A percentile compares a stretch with the other conserved stretches of the same genome.
Conservation (phyloP, 2,797 vertebrate genomes). For the Geotrypetes seraphini region DNA sequence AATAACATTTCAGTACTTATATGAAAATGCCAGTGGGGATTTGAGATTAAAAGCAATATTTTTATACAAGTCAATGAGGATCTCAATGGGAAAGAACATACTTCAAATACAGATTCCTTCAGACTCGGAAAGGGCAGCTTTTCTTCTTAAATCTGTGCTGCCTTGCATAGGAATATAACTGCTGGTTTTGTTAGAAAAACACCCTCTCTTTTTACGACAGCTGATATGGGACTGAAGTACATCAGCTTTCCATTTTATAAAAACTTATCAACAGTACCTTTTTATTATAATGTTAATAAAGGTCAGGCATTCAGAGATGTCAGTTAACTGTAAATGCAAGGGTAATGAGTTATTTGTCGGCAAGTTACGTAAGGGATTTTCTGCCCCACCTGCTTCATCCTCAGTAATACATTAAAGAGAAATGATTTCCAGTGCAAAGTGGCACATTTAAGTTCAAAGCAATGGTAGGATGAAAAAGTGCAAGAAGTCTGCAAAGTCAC, state of each 20-base stretch:
- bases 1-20: conserved; percentile 62
- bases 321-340: conserved; percentile 30
- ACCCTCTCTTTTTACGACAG: conserved; percentile 31
- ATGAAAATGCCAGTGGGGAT: conserved; percentile 64
- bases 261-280: conserved; percentile 30
- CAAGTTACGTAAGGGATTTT: conserved; percentile 9
- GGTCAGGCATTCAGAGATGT: conserved; percentile 23
- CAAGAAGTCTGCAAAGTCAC: too few species aligned
- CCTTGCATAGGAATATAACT: conserved; percentile 7
- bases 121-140: conserved; percentile 32
- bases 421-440: too few species aligned
- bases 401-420: too few species aligned
- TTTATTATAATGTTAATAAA: conserved; percentile 32
- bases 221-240: conserved; percentile 32
- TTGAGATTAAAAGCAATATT: conserved; percentile 67
- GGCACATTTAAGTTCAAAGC: too few species aligned
- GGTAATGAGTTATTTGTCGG: conserved; percentile 22
- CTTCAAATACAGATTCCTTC: conserved; percentile 53
- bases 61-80: conserved; percentile 65
- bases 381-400: not conserved
- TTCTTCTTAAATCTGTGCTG: conserved; percentile 23
- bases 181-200: conserved; percentile 30
- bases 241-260: conserved; percentile 31
- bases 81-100: conserved; percentile 55
- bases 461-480: too few species aligned